These are phyloP conservation scores for Laterallus jamaicensis DNA, from an alignment of 2,113 vertebrate species.

Conservation along the genomic window DNA sequence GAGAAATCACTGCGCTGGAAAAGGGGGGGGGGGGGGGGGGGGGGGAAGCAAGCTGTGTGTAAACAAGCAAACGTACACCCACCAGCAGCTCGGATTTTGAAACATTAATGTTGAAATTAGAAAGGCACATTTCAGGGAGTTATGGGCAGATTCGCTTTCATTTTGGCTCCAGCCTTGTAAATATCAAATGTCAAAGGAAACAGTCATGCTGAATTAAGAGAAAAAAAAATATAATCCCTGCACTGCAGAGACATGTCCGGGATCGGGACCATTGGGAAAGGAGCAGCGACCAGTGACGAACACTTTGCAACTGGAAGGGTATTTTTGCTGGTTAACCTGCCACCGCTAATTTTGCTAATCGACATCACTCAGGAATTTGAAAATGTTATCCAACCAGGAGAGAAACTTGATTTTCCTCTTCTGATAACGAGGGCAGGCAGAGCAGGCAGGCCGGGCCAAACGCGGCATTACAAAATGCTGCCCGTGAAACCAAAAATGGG, in stretches of 20 bases:
- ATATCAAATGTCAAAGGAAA: conserved; percentile 38
- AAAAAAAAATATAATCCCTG: background rate
- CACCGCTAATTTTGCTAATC: conserved; percentile 48
- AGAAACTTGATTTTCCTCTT: conserved; percentile 66
- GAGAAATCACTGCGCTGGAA: background rate
- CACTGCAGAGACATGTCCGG: rapidly evolving
- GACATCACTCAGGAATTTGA: conserved; percentile 45
- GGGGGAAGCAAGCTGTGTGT: background rate
- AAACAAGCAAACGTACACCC: conserved; percentile 8
- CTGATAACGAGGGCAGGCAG: background rate
- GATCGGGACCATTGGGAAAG: rapidly evolving
- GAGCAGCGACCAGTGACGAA: background rate
- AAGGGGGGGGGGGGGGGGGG: rapidly evolving
- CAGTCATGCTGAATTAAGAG: background rate
- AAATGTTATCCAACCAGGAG: conserved; percentile 47
- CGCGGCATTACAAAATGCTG: background rate
- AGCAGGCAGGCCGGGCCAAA: background rate
- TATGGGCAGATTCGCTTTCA: conserved; percentile 32
- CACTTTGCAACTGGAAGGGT: background rate
- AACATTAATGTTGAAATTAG: conserved; percentile 39
- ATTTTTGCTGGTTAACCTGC: conserved; percentile 20
- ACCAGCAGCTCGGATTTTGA: conserved; percentile 23
- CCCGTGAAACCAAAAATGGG: background rate
- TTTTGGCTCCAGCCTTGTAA: conserved; percentile 28
- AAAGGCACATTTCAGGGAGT: conserved; percentile 13